Percentiles rank a stretch among this genome's conserved stretches.
These are phyloP conservation scores for Stichodactyla helianthus DNA, from an alignment of 64 coral and sea anemone genomes.

Conservation along the genomic window DNA sequence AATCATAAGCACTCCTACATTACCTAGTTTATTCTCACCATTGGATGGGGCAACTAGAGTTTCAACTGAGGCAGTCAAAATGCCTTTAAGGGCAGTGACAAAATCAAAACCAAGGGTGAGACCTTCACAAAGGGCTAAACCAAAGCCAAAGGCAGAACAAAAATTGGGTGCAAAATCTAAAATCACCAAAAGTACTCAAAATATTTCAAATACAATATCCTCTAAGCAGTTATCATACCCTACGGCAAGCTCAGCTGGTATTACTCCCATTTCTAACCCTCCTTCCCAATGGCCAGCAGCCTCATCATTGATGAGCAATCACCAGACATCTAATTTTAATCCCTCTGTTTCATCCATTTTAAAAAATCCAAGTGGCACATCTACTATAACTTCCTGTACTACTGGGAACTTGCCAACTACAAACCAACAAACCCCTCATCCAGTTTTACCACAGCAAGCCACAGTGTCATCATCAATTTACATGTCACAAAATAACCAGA, in stretches of 20 bases:
- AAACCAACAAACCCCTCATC: not conserved
- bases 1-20: constrained; percentile 10
- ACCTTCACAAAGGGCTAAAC: not conserved
- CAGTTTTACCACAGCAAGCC: not conserved
- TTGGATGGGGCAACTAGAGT: not conserved
- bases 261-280: not conserved
- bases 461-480: not conserved
- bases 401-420: not conserved
- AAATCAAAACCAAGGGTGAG: constrained; percentile 21
- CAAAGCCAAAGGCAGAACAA: constrained; percentile 7
- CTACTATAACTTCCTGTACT: not conserved
- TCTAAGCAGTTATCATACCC: not conserved
- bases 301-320: not conserved
- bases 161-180: not conserved
- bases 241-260: not conserved
- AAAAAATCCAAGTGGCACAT: not conserved
- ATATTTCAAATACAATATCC: not conserved
- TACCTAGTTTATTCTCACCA: constrained; percentile 17
- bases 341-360: not conserved
- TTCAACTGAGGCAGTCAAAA: not conserved
- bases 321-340: not conserved
- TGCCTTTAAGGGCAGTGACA: not conserved
- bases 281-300: not conserved
- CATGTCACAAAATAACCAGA: constrained; percentile 4
- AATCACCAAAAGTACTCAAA: not conserved